Evolutionary conservation across 64 coral and sea anemone genomes (phyloP).

Genomic region (Montipora efflorescens): DNA sequence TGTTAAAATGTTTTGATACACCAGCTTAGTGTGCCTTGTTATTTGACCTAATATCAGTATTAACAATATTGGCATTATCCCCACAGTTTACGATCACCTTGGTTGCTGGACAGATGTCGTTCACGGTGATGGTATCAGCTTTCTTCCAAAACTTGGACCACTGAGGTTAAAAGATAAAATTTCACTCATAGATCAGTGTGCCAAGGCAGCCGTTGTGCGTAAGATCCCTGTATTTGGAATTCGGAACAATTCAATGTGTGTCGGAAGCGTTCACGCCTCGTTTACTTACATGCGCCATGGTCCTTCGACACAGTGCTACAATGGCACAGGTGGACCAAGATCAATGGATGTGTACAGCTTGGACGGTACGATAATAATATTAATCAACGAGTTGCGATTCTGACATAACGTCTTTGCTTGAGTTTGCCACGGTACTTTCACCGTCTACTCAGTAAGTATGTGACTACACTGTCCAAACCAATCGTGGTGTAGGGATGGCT

Average conservation of each 20-base stretch:
- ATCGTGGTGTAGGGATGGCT: too few relatives aligned
- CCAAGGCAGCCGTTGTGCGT: slow-evolving; percentile 8
- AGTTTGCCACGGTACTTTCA: too few relatives aligned
- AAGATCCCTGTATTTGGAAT: slow-evolving; percentile 80
- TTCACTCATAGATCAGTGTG: slow-evolving; percentile 28
- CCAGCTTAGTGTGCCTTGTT: not conserved
- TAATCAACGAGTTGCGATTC: not conserved
- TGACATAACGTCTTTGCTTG: not conserved
- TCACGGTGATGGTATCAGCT: not conserved
- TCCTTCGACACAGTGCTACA: slow-evolving; percentile 57
- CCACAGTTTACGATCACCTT: slow-evolving; percentile 31
- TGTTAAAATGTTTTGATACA: too few relatives aligned
- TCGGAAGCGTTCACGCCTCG: slow-evolving; percentile 66
- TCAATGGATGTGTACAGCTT: slow-evolving; percentile 78
- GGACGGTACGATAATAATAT: slow-evolving; percentile 45
- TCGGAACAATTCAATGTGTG: slow-evolving; percentile 57
- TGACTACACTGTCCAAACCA: too few relatives aligned
- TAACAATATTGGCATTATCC: not conserved
- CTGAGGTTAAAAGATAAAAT: not conserved
- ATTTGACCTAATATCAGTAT: not conserved
- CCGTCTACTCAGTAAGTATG: not conserved
- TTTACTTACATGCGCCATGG: slow-evolving; percentile 77
- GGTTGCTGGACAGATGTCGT: slow-evolving; percentile 15
- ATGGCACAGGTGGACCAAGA: slow-evolving; percentile 76
- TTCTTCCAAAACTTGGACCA: not conserved